Evolutionary conservation across 2,797 vertebrate genomes (phyloP), one percentile per base, ranked within the genome.

Genomic region (Trichosurus vulpecula): DNA sequence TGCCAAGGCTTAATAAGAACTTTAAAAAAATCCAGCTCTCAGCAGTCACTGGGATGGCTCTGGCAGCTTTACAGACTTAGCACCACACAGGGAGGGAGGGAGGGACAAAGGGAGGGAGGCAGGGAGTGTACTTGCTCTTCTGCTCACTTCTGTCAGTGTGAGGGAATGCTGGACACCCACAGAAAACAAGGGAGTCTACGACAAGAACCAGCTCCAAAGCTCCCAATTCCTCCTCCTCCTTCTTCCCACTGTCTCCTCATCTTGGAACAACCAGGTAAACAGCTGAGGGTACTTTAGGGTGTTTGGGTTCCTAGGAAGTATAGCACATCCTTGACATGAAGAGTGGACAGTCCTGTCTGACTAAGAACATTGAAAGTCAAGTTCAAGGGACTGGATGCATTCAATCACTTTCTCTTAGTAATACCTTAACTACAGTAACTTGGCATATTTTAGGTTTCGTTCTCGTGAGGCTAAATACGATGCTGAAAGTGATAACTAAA

Each of bases 31-130:
- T 58, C 91, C 98, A 93, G 87, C 97, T 98, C 97, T 98, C 98
- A 98, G 98, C 98, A 95, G 95, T 98, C 99, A 98, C 98, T 99
- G 98, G 97, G 96, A 98, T 98, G 98, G 95, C 98, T 97, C 98
- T 99, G 99, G 99, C 99, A 99, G 98, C 97, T 92, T 96, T 98
- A 98, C 98, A 99, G 98, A 98, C 98, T 97, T 98, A 98, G 98
- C 99, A 99, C 98, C 98, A 98, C 98, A 98, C 97, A 97, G 97
- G 98, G 98, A 98, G 96, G 96, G 98, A 98, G 74, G 66, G 74
- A 87, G 74, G 74, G 74, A 87, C 41, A 29, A 35, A 51, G 25
- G 74, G 74, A 87, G 41, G 41, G 74, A 87, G 74, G 74, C 8
- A 87, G 74, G 74, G 97, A 98, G 98, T 90, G 96, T 97, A 96